phyloP scores from a whole-genome alignment of 1,140 invertebrate species.

The Sinella curviseta region DNA sequence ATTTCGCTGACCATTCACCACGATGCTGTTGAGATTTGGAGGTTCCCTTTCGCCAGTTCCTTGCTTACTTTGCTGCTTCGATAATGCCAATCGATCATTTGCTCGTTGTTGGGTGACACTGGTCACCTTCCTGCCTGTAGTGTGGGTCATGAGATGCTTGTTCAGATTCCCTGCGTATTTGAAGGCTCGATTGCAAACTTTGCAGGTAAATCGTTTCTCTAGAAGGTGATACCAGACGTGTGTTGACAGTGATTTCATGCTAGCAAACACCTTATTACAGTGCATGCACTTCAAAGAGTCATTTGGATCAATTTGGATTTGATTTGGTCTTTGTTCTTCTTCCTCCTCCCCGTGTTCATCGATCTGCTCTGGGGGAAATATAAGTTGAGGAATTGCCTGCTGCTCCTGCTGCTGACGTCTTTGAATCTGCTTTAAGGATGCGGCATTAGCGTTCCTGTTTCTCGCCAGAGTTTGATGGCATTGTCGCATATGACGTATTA shows the following conservation, averaged over 20 bases:
- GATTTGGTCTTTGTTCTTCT: too few species aligned
- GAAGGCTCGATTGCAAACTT: slow-evolving; percentile 14
- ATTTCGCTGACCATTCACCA: background rate
- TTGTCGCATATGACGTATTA: slow-evolving; percentile 5
- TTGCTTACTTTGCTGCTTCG: background rate
- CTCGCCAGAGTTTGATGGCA: background rate
- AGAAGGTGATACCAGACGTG: slow-evolving; percentile 13
- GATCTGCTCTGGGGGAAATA: background rate
- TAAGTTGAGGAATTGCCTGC: background rate
- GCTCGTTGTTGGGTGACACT: background rate
- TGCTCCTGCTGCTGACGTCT: background rate
- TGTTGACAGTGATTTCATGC: background rate
- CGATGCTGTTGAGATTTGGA: background rate
- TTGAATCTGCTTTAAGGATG: background rate
- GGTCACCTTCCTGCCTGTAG: background rate
- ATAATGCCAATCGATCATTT: background rate
- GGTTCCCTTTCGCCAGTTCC: background rate
- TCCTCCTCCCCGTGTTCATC: background rate
- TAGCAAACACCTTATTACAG: slow-evolving; percentile 2
- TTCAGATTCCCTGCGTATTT: background rate
- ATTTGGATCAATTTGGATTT: background rate
- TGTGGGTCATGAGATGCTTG: background rate
- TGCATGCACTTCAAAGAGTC: background rate
- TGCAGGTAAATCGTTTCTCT: slow-evolving; percentile 7
- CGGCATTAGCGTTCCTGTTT: background rate